Percentiles rank a stretch among this genome's conserved stretches.
Conservation (phyloP, 2,113 vertebrate genomes). For the Ochotona princeps region DNA sequence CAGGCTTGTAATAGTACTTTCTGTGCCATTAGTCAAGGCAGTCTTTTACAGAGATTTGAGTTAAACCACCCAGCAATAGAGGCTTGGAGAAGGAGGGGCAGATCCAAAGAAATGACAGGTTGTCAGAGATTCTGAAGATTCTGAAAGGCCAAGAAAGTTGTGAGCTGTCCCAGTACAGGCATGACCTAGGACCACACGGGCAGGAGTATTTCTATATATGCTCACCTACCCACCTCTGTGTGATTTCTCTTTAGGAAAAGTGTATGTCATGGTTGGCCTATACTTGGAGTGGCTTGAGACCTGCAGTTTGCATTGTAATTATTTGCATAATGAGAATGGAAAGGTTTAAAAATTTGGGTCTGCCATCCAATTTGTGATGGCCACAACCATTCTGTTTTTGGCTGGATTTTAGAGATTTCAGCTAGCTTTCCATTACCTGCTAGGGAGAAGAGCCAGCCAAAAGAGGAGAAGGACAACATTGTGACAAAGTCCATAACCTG, state of each 20-base stretch:
- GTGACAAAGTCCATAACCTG: background rate
- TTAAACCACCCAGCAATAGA: fast-evolving
- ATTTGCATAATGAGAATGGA: background rate
- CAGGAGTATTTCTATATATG: background rate
- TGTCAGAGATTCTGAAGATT: background rate
- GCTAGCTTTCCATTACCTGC: background rate
- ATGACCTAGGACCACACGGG: background rate
- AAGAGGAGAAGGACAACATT: background rate
- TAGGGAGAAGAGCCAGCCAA: background rate
- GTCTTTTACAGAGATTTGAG: background rate
- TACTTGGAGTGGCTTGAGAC: background rate
- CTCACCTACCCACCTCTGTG: fast-evolving
- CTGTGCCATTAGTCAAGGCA: background rate
- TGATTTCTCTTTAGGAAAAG: background rate
- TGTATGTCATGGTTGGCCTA: background rate
- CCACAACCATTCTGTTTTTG: background rate
- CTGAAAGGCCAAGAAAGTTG: background rate
- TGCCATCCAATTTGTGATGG: background rate
- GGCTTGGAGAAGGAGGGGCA: background rate
- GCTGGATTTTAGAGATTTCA: background rate
- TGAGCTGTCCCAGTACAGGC: background rate
- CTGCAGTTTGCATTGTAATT: background rate
- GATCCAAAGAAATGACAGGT: background rate
- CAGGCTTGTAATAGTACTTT: background rate
- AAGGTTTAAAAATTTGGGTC: background rate